phyloP scores from a whole-genome alignment of 2,797 vertebrate species.

The Scolopax bukidnonensis region DNA sequence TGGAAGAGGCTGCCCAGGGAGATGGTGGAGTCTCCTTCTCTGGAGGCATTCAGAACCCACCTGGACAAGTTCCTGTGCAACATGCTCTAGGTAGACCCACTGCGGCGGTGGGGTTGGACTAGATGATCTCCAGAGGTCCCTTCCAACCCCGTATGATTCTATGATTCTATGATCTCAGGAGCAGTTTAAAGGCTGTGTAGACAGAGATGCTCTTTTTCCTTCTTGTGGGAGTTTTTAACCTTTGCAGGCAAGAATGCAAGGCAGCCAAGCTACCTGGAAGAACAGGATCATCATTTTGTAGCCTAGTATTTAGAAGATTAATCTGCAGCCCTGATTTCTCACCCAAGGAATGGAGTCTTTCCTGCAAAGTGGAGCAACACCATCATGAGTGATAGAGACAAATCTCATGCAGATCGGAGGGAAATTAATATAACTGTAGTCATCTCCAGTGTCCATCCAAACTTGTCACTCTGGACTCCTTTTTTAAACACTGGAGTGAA shows the following conservation, averaged over 20 bases:
- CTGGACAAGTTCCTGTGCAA: too few species aligned
- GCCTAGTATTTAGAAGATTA: background rate
- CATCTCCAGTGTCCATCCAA: background rate
- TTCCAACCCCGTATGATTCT: too few species aligned
- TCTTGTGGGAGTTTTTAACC: background rate
- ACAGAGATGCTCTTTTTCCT: background rate
- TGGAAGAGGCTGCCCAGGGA: too few species aligned
- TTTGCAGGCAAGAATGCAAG: background rate
- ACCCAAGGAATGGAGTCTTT: background rate
- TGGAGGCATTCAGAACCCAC: too few species aligned
- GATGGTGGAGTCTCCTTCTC: too few species aligned
- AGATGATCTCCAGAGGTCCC: too few species aligned
- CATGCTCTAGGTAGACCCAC: too few species aligned
- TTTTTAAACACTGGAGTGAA: background rate
- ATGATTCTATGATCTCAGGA: background rate
- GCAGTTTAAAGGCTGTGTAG: background rate
- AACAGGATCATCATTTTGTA: background rate
- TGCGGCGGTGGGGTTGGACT: too few species aligned
- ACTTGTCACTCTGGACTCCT: background rate
- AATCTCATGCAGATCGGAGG: background rate
- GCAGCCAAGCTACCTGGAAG: background rate
- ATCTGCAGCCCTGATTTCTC: background rate
- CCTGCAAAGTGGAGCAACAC: background rate
- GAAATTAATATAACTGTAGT: background rate
- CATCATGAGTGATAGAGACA: background rate